Conservation (phyloP, 1,140 invertebrate genomes). For the Aricia agestis region DNA sequence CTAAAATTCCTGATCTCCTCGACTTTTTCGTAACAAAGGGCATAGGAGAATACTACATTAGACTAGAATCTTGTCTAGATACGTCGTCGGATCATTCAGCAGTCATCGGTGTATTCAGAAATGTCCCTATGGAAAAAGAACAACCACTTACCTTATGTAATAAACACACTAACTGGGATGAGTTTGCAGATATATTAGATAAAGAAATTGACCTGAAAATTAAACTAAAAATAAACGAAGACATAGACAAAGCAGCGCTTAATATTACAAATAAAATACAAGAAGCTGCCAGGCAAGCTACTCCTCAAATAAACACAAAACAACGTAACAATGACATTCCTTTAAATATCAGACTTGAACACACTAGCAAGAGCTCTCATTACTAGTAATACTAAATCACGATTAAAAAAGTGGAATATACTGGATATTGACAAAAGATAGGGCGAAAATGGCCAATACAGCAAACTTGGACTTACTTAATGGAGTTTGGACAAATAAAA, state of each 20-base stretch:
- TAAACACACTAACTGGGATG: constrained; percentile 26
- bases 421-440: too few species aligned
- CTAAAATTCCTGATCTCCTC: constrained; percentile 52
- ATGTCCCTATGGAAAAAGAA: background rate
- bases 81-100: constrained; percentile 26
- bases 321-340: background rate
- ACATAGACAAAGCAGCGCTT: constrained; percentile 27
- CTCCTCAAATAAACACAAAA: constrained; percentile 5
- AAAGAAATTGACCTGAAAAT: constrained; percentile 23
- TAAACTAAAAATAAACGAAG: constrained; percentile 25
- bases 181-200: constrained; percentile 19
- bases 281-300: constrained; percentile 21
- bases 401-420: too few species aligned
- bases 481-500: too few species aligned
- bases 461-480: too few species aligned
- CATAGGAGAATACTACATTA: constrained; percentile 24
- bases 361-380: too few species aligned
- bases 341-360: constrained; percentile 6
- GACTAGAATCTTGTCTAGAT: constrained; percentile 26
- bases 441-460: too few species aligned
- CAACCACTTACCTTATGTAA: constrained; percentile 18
- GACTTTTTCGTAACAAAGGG: constrained; percentile 54
- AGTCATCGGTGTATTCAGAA: constrained; percentile 22
- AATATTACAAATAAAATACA: constrained; percentile 29
- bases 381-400: too few species aligned